Evolutionary conservation across 1,140 invertebrate species (phyloP), one percentile per base, ranked within the genome.

Genomic region (Drosophila gunungcola): DNA sequence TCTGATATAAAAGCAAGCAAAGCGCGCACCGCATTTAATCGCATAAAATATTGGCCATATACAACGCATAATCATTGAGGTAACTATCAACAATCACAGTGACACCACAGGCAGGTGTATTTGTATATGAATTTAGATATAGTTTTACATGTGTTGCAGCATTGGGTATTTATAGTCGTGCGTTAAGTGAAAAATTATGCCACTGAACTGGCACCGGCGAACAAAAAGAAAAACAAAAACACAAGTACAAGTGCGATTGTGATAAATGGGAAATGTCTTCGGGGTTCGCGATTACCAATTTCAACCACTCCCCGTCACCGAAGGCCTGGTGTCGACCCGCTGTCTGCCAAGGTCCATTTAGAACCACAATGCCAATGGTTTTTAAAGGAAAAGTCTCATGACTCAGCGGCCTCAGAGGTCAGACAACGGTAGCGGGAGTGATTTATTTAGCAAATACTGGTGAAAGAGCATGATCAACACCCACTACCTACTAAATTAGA

Each of bases 171-270:
- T 88, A 80, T 88, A 88, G 83, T 46, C 60, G 83, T 88, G 83
- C 84, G 83, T 88, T 89, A 88, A 88, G 83, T 88, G 79, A 77
- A 88, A 88, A 89, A 88, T 88, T 89, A 88, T 89, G 84, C 84
- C 83, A 88, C 52, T 68, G 51, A 63, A 74, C 39, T 25, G 16
- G 0, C 10, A 32, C 16, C 16, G 16, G 16, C 49, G 67, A 78
- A 51, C 57, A 11, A 12, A 64, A 41, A 34, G 60, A 62, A n/a
- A 73, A 78, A 51, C 57, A 11, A 12, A 64, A 41, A 34, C 63
- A 62, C n/a, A 49, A 67, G 34, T 48, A 70, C 78, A 75, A 88
- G 65, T 88, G 70, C 79, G 76, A 67, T 61, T 67, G 70, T 86
- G 84, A 86, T 79, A 77, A 88, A 83, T 86, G 83, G 83, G 74